Conservation (phyloP, 92 coral and sea anemone species). For the Anthopleura xanthogrammica region DNA sequence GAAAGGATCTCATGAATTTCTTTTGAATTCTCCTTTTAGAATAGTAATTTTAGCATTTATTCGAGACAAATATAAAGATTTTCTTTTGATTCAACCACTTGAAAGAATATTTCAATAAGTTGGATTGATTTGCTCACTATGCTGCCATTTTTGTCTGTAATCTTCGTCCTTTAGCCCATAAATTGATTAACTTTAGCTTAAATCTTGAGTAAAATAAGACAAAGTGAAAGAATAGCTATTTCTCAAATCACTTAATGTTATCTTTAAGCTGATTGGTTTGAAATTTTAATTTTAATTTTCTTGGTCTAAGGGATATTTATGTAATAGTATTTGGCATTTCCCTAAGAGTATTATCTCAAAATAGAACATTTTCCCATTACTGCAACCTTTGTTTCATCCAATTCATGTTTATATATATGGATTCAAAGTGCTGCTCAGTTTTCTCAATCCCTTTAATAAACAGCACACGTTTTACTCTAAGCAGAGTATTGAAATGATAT, state of each 20-base stretch:
- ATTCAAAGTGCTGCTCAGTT: background rate
- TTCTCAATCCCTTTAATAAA: background rate
- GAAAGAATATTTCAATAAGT: background rate
- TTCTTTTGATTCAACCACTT: background rate
- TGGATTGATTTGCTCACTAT: background rate
- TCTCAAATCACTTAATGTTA: constrained; percentile 19
- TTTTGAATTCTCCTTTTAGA: background rate
- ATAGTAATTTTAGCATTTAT: background rate
- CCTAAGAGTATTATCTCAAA: constrained; percentile 9
- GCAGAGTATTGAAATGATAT: background rate
- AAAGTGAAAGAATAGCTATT: background rate
- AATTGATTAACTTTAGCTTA: constrained; percentile 8
- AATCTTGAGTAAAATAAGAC: background rate
- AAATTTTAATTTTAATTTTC: constrained; percentile 4
- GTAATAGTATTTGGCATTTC: constrained; percentile 14
- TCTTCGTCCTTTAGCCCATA: background rate
- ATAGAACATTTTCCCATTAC: background rate
- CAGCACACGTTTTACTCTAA: background rate
- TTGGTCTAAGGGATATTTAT: background rate
- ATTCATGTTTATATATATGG: background rate
- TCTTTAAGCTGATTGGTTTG: constrained; percentile 25
- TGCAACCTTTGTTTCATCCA: background rate
- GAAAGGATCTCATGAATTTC: background rate
- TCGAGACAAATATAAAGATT: background rate
- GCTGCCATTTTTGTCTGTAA: background rate